Evolutionary conservation across 2,888 invertebrate species (phyloP).

Genomic region (Ypsolopha sequella): DNA sequence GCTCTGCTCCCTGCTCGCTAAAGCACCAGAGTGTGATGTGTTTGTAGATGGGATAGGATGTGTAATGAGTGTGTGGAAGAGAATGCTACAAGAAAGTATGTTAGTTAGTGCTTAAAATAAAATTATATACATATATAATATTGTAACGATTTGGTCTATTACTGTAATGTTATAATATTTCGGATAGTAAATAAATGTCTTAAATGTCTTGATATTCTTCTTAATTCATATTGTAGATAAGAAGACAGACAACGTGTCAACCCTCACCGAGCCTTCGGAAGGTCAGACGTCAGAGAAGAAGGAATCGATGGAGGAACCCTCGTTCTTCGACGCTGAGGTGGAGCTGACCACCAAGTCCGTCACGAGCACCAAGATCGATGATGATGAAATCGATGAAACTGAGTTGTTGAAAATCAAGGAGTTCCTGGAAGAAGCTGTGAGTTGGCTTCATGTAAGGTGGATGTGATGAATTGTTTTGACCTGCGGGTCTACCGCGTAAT

Average conservation of each 20-base stretch:
- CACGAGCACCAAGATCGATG: slow-evolving; percentile 43
- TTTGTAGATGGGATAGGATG: too few species aligned
- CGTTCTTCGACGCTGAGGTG: slow-evolving; percentile 27
- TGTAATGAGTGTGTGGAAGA: too few species aligned
- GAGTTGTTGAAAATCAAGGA: slow-evolving; percentile 51
- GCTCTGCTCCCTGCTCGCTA: too few species aligned
- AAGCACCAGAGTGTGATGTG: too few species aligned
- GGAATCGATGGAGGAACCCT: slow-evolving; percentile 20
- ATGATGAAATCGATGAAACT: slow-evolving; percentile 50
- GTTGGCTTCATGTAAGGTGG: slow-evolving; percentile 14
- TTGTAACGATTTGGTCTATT: too few species aligned
- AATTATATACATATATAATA: too few species aligned
- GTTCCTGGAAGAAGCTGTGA: slow-evolving; percentile 53
- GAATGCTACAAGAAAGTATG: too few species aligned
- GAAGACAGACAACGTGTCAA: slow-evolving; percentile 39
- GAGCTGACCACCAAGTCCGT: slow-evolving; percentile 31
- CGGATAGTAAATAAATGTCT: too few species aligned
- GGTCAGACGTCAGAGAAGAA: slow-evolving; percentile 24
- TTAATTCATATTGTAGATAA: slow-evolving; percentile 30
- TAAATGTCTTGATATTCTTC: neutral
- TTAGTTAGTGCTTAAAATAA: too few species aligned
- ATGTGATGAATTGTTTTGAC: too few species aligned
- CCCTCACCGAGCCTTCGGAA: slow-evolving; percentile 31
- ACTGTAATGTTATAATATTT: too few species aligned
- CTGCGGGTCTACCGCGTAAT: neutral